Evolutionary conservation across 2,113 vertebrate genomes (phyloP).

Genomic region (Rhinolophus ferrumequinum): DNA sequence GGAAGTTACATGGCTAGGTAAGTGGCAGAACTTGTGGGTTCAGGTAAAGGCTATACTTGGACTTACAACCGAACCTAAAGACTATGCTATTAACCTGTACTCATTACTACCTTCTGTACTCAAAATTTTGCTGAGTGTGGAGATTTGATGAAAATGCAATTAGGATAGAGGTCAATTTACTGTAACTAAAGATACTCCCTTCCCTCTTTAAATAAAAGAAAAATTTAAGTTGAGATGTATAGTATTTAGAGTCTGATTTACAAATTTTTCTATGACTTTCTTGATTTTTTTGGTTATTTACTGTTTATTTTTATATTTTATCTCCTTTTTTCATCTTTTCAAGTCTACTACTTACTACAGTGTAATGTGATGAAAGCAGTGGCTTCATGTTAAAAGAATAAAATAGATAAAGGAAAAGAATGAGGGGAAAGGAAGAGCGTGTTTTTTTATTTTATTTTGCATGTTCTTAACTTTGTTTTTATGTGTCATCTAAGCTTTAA

Average conservation of each 20-base stretch:
- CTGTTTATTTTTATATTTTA: slow-evolving; percentile 50
- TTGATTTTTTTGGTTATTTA: slow-evolving; percentile 6
- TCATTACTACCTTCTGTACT: background rate
- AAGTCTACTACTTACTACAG: slow-evolving; percentile 1
- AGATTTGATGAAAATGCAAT: slow-evolving; percentile 37
- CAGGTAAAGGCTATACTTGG: background rate
- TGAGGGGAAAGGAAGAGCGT: background rate
- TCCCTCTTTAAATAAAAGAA: background rate
- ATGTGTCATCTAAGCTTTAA: background rate
- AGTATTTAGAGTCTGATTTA: slow-evolving; percentile 19
- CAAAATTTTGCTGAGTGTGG: background rate
- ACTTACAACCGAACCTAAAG: background rate
- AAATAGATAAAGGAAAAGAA: background rate
- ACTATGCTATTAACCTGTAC: background rate
- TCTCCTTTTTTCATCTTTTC: background rate
- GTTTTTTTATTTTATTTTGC: background rate
- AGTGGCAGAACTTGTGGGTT: slow-evolving; percentile 16
- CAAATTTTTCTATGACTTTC: slow-evolving; percentile 16
- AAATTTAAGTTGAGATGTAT: slow-evolving; percentile 22
- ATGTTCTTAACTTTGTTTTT: slow-evolving; percentile 15
- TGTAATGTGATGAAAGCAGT: background rate
- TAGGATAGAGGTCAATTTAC: background rate
- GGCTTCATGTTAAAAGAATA: slow-evolving; percentile 37
- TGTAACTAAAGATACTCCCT: background rate
- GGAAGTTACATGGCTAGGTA: slow-evolving; percentile 14